phyloP scores from a whole-genome alignment of 2,113 vertebrate genomes.

The Eurystomus gularis region DNA sequence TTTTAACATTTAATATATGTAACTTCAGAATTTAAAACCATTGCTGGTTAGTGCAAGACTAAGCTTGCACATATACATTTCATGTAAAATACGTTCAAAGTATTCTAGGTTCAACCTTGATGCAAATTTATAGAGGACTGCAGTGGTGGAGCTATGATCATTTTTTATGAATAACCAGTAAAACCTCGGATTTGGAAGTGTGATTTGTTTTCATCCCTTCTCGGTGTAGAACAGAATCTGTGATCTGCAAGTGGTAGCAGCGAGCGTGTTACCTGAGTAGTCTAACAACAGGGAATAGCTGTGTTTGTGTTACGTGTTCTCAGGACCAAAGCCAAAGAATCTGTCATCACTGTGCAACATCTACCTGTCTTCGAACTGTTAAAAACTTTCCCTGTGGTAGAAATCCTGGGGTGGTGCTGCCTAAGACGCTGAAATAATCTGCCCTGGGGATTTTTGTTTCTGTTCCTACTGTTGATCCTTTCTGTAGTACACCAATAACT shows the following conservation, averaged over 20 bases:
- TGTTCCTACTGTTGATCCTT: not conserved
- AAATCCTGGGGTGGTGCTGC: not conserved
- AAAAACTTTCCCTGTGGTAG: not conserved
- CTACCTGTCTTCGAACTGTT: conserved; percentile 24
- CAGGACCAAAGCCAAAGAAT: not conserved
- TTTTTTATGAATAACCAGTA: not conserved
- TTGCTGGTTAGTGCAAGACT: not conserved
- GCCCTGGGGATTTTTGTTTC: conserved; percentile 20
- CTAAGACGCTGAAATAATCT: conserved; percentile 4
- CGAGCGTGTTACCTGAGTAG: not conserved
- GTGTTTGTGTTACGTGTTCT: not conserved
- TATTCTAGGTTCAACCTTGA: not conserved
- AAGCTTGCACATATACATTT: not conserved
- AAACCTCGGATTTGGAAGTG: not conserved
- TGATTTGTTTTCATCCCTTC: not conserved
- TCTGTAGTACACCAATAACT: not conserved
- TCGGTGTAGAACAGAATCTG: not conserved
- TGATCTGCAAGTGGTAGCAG: not conserved
- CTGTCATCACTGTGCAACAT: not conserved
- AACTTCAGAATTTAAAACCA: not conserved
- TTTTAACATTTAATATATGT: not conserved
- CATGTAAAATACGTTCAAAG: not conserved
- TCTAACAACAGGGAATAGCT: not conserved
- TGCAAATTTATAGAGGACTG: not conserved
- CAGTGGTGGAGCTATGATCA: not conserved